A percentile compares a stretch with the other conserved stretches of the same genome.
These are phyloP conservation scores for Drosophila quinaria DNA, from an alignment of 2,888 invertebrate species.

Conservation along the genomic window DNA sequence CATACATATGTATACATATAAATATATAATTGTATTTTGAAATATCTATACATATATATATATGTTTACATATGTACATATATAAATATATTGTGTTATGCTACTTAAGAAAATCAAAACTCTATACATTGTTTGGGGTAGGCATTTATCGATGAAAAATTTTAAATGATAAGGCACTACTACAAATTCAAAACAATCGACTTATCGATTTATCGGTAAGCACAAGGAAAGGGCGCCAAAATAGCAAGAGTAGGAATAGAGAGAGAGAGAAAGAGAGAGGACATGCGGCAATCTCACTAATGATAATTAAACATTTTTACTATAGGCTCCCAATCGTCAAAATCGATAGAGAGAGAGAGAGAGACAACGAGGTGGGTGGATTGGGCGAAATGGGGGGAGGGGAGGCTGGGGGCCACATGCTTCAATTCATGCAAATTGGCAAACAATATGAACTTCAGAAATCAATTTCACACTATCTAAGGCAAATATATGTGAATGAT, in stretches of 20 bases:
- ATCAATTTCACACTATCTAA: constrained; percentile 35
- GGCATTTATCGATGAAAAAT: constrained; percentile 3
- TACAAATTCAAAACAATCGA: constrained; percentile 6
- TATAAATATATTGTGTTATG: neutral
- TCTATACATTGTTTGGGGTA: neutral
- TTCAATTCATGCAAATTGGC: constrained; percentile 45
- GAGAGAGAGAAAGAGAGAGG: constrained; percentile 7
- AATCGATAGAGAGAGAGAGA: constrained; percentile 1
- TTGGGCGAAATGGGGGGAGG: neutral
- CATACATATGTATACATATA: neutral
- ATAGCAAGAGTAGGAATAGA: constrained; percentile 1
- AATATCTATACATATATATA: neutral
- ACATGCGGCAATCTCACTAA: constrained; percentile 18
- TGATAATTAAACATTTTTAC: constrained; percentile 8
- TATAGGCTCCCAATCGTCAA: constrained; percentile 4
- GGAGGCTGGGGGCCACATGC: constrained; percentile 31
- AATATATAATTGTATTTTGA: neutral
- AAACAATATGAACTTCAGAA: constrained; percentile 51
- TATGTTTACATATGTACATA: neutral
- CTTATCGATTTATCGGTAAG: constrained; percentile 11
- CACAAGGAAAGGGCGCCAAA: neutral
- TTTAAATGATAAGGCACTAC: constrained; percentile 16
- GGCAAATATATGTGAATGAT: constrained; percentile 27
- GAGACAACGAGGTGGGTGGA: neutral
- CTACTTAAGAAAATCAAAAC: constrained; percentile 10